A percentile compares a stretch with the other conserved stretches of the same genome.
Evolutionary conservation across 2,888 invertebrate genomes (phyloP).

Genomic region (Thera obeliscata): DNA sequence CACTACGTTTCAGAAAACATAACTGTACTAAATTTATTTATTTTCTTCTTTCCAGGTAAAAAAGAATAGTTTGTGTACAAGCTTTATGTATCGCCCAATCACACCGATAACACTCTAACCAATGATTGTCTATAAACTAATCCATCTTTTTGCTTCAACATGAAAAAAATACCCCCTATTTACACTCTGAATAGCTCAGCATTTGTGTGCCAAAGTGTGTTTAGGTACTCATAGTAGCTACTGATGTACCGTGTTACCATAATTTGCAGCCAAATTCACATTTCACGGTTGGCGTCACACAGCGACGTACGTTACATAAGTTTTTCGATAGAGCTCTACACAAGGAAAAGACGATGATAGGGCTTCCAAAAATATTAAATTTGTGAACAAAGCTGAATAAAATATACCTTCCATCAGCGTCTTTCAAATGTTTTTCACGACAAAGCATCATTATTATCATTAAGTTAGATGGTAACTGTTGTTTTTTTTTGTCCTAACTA

Average conservation of each 20-base stretch:
- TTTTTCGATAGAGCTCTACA: constrained; percentile 47
- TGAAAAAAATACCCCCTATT: constrained; percentile 21
- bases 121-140: background rate
- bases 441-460: no score
- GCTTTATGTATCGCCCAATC: no score
- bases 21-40: no score
- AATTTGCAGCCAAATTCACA: constrained; percentile 47
- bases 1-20: no score
- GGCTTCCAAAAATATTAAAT: constrained; percentile 26
- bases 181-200: constrained; percentile 28
- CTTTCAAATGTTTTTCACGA: background rate
- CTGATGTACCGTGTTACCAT: constrained; percentile 43
- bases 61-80: no score
- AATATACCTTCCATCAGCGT: background rate
- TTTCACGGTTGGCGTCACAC: constrained; percentile 43
- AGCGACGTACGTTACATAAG: constrained; percentile 46
- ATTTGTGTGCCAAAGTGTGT: constrained; percentile 19
- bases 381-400: background rate
- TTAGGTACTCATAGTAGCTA: constrained; percentile 20
- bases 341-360: constrained; percentile 39
- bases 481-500: no score
- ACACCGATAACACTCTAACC: background rate
- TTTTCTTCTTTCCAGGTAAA: no score
- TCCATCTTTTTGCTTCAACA: constrained; percentile 16
- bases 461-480: no score